Evolutionary conservation across 2,113 vertebrate species (phyloP).

Genomic region (Ardeotis arabs): DNA sequence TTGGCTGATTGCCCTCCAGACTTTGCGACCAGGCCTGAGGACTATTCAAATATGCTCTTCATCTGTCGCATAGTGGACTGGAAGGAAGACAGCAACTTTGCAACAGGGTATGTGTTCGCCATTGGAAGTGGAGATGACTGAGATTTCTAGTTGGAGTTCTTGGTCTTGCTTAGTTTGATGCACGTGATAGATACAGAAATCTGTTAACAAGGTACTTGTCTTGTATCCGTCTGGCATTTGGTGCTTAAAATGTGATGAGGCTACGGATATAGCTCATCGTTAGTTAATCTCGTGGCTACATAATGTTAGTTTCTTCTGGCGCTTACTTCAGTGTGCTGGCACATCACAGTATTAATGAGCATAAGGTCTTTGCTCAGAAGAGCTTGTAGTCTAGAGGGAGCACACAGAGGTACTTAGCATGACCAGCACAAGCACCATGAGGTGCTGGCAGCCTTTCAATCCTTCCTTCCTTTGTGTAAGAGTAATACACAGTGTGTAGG

Average conservation of each 20-base stretch:
- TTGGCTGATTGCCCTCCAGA: constrained; percentile 88
- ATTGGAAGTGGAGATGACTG: not conserved
- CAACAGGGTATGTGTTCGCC: constrained; percentile 84
- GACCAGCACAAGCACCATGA: not conserved
- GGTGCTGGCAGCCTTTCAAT: not conserved
- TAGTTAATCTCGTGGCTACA: not conserved
- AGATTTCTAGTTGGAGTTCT: not conserved
- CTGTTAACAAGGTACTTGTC: not conserved
- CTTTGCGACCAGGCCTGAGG: constrained; percentile 80
- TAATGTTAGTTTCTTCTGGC: not conserved
- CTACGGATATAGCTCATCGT: not conserved
- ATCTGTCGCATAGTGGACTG: constrained; percentile 92
- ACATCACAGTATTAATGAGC: not conserved
- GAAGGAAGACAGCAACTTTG: constrained; percentile 90
- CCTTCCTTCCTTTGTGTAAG: not conserved
- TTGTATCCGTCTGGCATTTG: not conserved
- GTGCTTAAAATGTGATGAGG: not conserved
- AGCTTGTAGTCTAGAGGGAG: not conserved
- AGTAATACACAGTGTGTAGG: not conserved
- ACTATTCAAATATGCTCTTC: constrained; percentile 87
- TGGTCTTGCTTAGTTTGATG: not conserved
- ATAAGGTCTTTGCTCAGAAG: not conserved
- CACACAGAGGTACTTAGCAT: not conserved
- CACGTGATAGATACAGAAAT: not conserved
- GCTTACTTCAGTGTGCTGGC: not conserved